Conservation (phyloP, 2,797 vertebrate genomes). For the Melanogrammus aeglefinus region DNA sequence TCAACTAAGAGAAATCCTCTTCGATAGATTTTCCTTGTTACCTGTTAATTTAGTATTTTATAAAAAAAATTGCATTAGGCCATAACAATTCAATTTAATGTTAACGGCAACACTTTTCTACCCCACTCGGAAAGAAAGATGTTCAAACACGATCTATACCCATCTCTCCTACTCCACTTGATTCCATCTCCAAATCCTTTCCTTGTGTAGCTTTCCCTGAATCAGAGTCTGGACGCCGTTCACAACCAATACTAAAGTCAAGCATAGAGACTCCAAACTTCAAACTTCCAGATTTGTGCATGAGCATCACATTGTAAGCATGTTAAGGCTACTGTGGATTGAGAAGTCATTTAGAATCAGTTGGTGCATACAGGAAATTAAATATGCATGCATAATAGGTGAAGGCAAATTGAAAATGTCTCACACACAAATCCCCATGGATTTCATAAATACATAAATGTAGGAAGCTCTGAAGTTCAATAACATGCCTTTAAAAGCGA, state of each 20-base stretch:
- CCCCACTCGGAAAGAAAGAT: too few relatives aligned
- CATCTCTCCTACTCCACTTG: background rate
- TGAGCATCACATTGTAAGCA: background rate
- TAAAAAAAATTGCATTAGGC: too few relatives aligned
- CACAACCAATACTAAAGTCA: background rate
- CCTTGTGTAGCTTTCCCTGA: background rate
- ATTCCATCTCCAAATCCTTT: background rate
- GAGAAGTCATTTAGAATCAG: background rate
- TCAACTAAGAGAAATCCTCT: too few relatives aligned
- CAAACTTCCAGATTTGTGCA: background rate
- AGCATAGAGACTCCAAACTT: background rate
- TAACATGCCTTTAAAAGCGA: too few relatives aligned
- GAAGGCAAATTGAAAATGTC: background rate
- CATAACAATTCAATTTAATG: too few relatives aligned
- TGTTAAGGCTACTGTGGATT: background rate
- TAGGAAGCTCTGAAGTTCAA: too few relatives aligned
- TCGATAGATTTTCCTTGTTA: too few relatives aligned
- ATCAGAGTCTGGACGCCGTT: background rate
- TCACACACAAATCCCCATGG: background rate
- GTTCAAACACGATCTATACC: background rate
- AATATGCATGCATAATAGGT: background rate
- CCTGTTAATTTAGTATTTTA: too few relatives aligned
- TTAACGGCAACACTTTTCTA: too few relatives aligned
- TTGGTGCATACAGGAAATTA: background rate
- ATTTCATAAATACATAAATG: background rate